Evolutionary conservation across 2,888 invertebrate species (phyloP), one percentile per base, ranked within the genome.

Genomic region (Metalampra italica): DNA sequence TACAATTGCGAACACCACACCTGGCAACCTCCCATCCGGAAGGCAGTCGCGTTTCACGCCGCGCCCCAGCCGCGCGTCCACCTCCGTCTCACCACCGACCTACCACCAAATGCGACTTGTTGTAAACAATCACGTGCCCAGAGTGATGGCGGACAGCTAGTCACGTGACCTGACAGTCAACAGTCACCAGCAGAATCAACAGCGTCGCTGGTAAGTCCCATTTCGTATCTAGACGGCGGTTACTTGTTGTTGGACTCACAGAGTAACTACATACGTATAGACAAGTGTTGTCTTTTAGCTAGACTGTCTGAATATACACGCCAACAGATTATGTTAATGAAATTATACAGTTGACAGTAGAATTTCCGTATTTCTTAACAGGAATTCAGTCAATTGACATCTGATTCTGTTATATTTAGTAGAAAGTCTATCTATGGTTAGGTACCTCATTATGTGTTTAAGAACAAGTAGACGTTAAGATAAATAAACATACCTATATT

Each of bases 41-140:
- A 81, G 81, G 81, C 75, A 82, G 81, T 82, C 75, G 68, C 63
- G 59, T 55, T 57, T 54, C 68, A 69, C 70, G 68, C 70, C 76
- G 79, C 81, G 79, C 66, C 69, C 71, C 52, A 66, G 54, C 53
- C 78, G 78, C 80, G 77, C 78, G 78, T 59, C 54, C 62, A 49
- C 60, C 62, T 51, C 50, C 59, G 60, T 51, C 49, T 45, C 49
- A 44, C 51, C 55, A 51, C 56, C 50, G 48, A 8, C 11, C 8
- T 32, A n/a, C 36, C 22, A 22, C 5, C 22, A 22, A 22, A 53
- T n/a, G 14, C 41, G 36, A 29, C 36, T 4, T 9, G 13, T 45
- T 45, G 45, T 45, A 37, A 45, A 45, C 45, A 45, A 37, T 46
- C 46, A 43, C 46, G 43, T 50, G 49, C 38, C 15, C 37, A 43